Conservation (phyloP, 2,797 vertebrate species). For the Mergus octosetaceus region DNA sequence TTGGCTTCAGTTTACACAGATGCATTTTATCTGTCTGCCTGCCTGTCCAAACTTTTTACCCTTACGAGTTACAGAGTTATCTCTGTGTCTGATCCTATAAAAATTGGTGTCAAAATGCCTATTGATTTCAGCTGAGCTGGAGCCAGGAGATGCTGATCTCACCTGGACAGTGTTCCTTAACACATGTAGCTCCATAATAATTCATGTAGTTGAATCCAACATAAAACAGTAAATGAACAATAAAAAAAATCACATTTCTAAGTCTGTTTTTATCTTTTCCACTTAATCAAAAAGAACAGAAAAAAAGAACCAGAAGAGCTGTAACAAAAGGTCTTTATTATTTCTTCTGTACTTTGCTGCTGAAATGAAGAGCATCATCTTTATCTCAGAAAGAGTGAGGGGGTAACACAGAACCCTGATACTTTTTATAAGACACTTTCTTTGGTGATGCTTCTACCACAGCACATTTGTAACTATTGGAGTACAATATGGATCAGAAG, state of each 20-base stretch:
- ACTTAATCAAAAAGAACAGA: not conserved
- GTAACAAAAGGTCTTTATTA: not conserved
- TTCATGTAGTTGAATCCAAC: not conserved
- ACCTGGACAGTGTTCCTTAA: conserved; percentile 14
- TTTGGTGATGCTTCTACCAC: not conserved
- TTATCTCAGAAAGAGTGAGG: not conserved
- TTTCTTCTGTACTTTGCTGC: not conserved
- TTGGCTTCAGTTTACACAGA: not conserved
- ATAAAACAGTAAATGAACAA: not conserved
- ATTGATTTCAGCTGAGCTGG: not conserved
- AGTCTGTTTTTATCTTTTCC: not conserved
- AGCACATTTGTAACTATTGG: not conserved
- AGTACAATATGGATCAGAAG: not conserved
- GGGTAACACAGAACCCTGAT: not conserved
- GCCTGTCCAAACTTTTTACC: not conserved
- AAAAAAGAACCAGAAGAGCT: not conserved
- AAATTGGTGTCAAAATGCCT: not conserved
- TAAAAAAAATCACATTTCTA: not conserved
- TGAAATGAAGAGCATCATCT: not conserved
- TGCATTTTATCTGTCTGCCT: not conserved
- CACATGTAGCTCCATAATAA: conserved; percentile 31
- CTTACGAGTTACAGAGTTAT: not conserved
- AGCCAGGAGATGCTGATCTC: conserved; percentile 20
- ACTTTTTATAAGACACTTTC: not conserved
- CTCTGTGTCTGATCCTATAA: not conserved